phyloP scores from a whole-genome alignment of 30 jellyfish, hydroid and myxozoan species.

The Hydractinia echinata region DNA sequence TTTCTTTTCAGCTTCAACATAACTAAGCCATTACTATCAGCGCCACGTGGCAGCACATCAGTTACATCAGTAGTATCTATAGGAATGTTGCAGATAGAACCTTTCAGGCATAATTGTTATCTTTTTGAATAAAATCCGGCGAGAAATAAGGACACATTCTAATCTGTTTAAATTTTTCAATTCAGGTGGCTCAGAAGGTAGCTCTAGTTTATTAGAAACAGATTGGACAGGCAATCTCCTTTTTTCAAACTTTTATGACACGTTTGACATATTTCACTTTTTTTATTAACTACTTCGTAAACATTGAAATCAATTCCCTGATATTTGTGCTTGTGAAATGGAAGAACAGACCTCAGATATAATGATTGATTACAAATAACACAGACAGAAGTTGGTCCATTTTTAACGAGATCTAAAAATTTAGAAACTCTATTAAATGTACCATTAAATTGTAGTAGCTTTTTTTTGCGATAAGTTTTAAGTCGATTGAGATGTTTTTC shows the following conservation, averaged over 20 bases:
- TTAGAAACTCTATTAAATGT: not conserved
- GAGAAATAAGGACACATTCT: not conserved
- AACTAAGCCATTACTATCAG: conserved; percentile 7
- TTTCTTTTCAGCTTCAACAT: conserved; percentile 20
- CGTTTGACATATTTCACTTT: not conserved
- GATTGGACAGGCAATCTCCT: conserved; percentile 22
- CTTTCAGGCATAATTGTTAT: conserved; percentile 6
- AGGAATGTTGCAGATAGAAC: conserved; percentile 19
- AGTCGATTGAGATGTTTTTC: not conserved
- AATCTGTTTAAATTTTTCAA: not conserved
- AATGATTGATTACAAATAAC: too few relatives aligned
- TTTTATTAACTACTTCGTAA: too few relatives aligned
- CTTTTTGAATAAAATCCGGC: conserved; percentile 8
- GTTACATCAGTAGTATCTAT: not conserved
- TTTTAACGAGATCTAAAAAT: too few relatives aligned
- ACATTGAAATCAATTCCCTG: too few relatives aligned
- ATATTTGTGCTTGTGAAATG: too few relatives aligned
- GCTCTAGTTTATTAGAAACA: conserved; percentile 2
- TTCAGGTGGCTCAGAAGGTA: not conserved
- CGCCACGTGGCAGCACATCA: not conserved
- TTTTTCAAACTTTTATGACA: not conserved
- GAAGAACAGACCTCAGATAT: not conserved
- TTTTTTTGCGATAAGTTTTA: not conserved
- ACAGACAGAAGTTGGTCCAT: too few relatives aligned
- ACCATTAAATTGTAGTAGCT: not conserved